Conservation (phyloP, 2,888 invertebrate genomes). For the Linnaemya vulpina region DNA sequence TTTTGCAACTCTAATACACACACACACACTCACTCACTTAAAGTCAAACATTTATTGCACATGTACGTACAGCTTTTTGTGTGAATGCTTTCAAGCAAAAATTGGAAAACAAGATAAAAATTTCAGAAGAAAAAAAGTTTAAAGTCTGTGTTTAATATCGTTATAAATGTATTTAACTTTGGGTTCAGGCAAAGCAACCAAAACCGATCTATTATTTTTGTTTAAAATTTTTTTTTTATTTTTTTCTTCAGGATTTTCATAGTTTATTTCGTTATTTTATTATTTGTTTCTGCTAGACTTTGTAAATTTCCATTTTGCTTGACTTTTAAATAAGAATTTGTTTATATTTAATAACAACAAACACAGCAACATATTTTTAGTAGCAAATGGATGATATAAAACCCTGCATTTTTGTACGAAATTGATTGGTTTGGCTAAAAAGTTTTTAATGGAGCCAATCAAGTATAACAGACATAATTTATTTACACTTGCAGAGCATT, state of each 20-base stretch:
- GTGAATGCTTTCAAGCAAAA: neutral
- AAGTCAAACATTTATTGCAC: slow-evolving; percentile 12
- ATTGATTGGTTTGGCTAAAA: slow-evolving; percentile 55
- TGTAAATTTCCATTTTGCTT: slow-evolving; percentile 18
- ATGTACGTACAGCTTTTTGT: neutral
- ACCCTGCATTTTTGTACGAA: slow-evolving; percentile 41
- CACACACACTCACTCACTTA: neutral
- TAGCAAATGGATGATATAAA: neutral
- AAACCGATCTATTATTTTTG: slow-evolving; percentile 29
- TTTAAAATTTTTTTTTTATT: too few relatives aligned
- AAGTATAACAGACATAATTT: slow-evolving; percentile 43
- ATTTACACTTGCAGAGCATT: slow-evolving; percentile 11
- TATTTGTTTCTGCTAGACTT: neutral
- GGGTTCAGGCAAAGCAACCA: slow-evolving; percentile 8
- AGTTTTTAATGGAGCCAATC: slow-evolving; percentile 56
- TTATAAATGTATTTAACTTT: slow-evolving; percentile 51
- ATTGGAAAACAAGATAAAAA: neutral
- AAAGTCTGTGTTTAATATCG: slow-evolving; percentile 48
- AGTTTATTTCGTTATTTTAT: slow-evolving; percentile 32
- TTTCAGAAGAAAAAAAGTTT: slow-evolving; percentile 32
- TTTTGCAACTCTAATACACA: neutral
- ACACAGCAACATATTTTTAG: neutral
- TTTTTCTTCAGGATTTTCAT: slow-evolving; percentile 1
- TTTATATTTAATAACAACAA: slow-evolving; percentile 27
- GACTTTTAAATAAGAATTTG: slow-evolving; percentile 2